phyloP scores from a whole-genome alignment of 2,888 invertebrate species.

The Tachina fera region DNA sequence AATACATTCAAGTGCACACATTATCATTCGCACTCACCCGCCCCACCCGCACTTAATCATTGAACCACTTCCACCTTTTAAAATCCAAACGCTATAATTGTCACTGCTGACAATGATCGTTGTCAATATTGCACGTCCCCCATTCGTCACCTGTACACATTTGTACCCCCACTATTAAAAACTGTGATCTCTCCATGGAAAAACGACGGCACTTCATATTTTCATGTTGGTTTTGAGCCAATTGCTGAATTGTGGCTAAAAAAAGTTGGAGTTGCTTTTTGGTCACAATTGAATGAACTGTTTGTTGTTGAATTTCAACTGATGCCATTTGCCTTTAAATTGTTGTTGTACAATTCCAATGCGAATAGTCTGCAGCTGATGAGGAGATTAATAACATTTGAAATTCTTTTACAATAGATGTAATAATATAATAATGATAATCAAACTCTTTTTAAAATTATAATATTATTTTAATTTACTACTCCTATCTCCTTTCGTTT shows the following conservation, averaged over 20 bases:
- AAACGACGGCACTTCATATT: conserved; percentile 6
- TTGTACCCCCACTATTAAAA: conserved; percentile 31
- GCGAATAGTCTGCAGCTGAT: neutral
- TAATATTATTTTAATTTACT: neutral
- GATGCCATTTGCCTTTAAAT: conserved; percentile 30
- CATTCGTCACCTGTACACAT: conserved; percentile 66
- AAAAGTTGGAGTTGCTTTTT: conserved; percentile 34
- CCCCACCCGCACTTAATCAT: conserved; percentile 20
- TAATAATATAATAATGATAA: too few species aligned
- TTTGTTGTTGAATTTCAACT: conserved; percentile 27
- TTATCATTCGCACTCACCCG: neutral
- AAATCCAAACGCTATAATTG: conserved; percentile 53
- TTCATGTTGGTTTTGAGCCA: neutral
- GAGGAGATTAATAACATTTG: too few species aligned
- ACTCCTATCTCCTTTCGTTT: neutral
- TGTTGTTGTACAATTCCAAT: neutral
- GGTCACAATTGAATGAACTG: conserved; percentile 66
- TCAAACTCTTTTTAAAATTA: too few species aligned
- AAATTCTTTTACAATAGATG: too few species aligned
- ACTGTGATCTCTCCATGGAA: conserved; percentile 27
- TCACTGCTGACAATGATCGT: conserved; percentile 57
- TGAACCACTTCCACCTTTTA: conserved; percentile 45
- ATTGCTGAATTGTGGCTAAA: conserved; percentile 59
- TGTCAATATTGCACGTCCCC: conserved; percentile 68
- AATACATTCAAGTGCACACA: conserved; percentile 11